phyloP scores from a whole-genome alignment of 2,113 vertebrate species.

The Dicrurus megarhynchus region DNA sequence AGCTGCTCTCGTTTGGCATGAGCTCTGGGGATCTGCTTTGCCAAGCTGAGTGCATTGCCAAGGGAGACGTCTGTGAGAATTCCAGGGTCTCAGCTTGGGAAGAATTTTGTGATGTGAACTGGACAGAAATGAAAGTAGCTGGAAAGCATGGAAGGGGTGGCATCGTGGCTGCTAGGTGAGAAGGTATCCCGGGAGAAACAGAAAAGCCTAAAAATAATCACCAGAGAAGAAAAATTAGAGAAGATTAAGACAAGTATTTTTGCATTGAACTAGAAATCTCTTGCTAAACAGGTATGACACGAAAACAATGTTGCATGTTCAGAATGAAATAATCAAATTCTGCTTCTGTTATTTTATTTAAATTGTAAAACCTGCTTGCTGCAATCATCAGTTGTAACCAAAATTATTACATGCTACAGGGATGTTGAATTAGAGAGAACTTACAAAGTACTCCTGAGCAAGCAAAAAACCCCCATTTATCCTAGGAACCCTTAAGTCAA shows the following conservation, averaged over 20 bases:
- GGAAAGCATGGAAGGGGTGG: not conserved
- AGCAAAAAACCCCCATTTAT: rapidly evolving
- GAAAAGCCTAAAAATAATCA: not conserved
- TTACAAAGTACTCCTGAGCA: not conserved
- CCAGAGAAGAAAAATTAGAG: not conserved
- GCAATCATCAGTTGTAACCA: not conserved
- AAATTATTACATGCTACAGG: not conserved
- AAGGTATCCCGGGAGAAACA: not conserved
- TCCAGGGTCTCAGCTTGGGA: not conserved
- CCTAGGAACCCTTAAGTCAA: not conserved
- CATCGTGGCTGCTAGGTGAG: not conserved
- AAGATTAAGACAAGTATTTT: not conserved
- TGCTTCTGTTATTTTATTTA: not conserved
- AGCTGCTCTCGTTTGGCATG: not conserved
- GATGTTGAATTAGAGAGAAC: not conserved
- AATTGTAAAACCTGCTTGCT: not conserved
- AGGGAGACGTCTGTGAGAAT: not conserved
- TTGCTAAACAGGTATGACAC: not conserved
- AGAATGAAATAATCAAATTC: not conserved
- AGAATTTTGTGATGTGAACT: not conserved
- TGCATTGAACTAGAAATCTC: not conserved
- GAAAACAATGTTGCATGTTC: not conserved
- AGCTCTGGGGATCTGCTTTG: not conserved
- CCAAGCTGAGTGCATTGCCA: not conserved
- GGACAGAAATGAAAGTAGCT: not conserved